Percentiles rank a stretch among this genome's conserved stretches.
Evolutionary conservation across 2,888 invertebrate genomes (phyloP).

Genomic region (Bombyx huttoni): DNA sequence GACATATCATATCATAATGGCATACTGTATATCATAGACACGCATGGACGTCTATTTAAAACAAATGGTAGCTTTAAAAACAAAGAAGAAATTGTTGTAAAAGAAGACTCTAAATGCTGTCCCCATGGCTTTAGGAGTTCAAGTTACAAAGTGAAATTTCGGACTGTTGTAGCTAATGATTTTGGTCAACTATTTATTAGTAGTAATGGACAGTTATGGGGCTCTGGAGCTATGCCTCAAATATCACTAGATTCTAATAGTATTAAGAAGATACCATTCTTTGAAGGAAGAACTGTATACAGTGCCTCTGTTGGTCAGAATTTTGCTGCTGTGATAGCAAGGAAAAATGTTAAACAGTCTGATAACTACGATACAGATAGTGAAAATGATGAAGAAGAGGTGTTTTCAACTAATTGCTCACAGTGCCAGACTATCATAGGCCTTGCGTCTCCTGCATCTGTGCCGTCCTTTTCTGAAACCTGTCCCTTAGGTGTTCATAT

Average conservation of each 20-base stretch:
- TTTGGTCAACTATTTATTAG: slow-evolving; percentile 77
- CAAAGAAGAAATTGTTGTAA: slow-evolving; percentile 74
- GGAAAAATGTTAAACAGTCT: slow-evolving; percentile 68
- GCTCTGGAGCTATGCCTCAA: slow-evolving; percentile 77
- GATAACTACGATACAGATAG: slow-evolving; percentile 73
- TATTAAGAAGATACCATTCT: slow-evolving; percentile 77
- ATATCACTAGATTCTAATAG: slow-evolving; percentile 72
- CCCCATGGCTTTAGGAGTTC: slow-evolving; percentile 77
- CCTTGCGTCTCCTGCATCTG: slow-evolving; percentile 71
- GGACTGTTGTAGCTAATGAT: slow-evolving; percentile 74
- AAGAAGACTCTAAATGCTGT: slow-evolving; percentile 77
- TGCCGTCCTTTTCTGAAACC: slow-evolving; percentile 75
- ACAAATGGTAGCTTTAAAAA: slow-evolving; percentile 67
- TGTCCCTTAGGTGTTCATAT: slow-evolving; percentile 75
- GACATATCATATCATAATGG: slow-evolving; percentile 76
- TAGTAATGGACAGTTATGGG: slow-evolving; percentile 79
- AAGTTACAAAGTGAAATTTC: slow-evolving; percentile 74
- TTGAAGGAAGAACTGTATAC: slow-evolving; percentile 77
- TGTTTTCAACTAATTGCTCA: slow-evolving; percentile 77
- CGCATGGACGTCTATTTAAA: slow-evolving; percentile 74
- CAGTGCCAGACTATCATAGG: slow-evolving; percentile 74
- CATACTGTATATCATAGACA: slow-evolving; percentile 74
- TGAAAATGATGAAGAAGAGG: slow-evolving; percentile 74
- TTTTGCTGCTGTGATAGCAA: slow-evolving; percentile 82
- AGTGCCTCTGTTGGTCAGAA: slow-evolving; percentile 82